These are phyloP conservation scores for Phortica variegata DNA, from an alignment of 1,140 invertebrate species.

Conservation along the genomic window DNA sequence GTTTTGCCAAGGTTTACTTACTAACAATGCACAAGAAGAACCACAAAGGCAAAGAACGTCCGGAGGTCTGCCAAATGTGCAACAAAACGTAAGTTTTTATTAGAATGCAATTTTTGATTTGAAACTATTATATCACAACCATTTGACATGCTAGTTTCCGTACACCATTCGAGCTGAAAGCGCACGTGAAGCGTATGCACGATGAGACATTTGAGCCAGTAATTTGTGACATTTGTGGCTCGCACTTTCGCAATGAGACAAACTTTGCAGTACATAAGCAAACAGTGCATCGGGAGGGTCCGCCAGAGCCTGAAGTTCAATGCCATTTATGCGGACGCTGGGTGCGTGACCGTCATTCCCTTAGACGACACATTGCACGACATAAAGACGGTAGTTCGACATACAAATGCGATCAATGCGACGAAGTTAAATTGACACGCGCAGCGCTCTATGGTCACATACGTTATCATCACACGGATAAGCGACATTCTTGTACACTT, in stretches of 20 bases:
- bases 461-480: slow-evolving; percentile 45
- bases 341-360: slow-evolving; percentile 44
- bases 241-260: slow-evolving; percentile 39
- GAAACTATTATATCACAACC: background rate
- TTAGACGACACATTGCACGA: slow-evolving; percentile 39
- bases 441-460: slow-evolving; percentile 43
- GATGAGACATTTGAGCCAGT: slow-evolving; percentile 36
- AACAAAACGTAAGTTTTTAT: slow-evolving; percentile 30
- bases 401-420: slow-evolving; percentile 42
- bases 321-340: slow-evolving; percentile 42
- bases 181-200: slow-evolving; percentile 42
- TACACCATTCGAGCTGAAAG: slow-evolving; percentile 32
- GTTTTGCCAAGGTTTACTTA: slow-evolving; percentile 43
- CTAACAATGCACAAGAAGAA: slow-evolving; percentile 43
- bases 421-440: slow-evolving; percentile 41
- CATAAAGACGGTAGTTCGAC: slow-evolving; percentile 36
- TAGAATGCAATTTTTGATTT: background rate
- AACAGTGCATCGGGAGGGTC: slow-evolving; percentile 40
- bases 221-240: slow-evolving; percentile 47
- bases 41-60: slow-evolving; percentile 38
- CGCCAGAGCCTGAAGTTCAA: slow-evolving; percentile 38
- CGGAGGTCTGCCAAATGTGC: slow-evolving; percentile 38
- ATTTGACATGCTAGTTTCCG: slow-evolving; percentile 23
- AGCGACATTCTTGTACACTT: slow-evolving; percentile 40
- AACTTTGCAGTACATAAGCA: slow-evolving; percentile 47